phyloP scores from a whole-genome alignment of 2,113 vertebrate genomes.

The Xiphophorus couchianus region DNA sequence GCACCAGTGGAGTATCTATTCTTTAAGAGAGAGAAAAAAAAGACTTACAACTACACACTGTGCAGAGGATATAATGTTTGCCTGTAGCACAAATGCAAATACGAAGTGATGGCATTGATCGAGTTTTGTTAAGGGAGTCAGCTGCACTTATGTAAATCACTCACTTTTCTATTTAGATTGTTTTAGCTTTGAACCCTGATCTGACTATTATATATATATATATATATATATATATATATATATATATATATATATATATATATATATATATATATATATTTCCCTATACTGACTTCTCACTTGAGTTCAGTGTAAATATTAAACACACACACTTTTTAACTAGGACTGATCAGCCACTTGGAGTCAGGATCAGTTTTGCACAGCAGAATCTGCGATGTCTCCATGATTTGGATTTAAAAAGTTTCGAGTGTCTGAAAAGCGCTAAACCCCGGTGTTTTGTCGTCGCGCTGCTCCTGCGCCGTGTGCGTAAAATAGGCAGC shows the following conservation, averaged over 20 bases:
- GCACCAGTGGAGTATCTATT: not conserved
- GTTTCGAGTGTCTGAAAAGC: slow-evolving; percentile 37
- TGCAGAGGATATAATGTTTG: slow-evolving; percentile 47
- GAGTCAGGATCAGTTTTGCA: not conserved
- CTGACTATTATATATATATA: not conserved
- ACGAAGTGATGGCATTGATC: slow-evolving; percentile 52
- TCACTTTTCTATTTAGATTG: slow-evolving; percentile 50
- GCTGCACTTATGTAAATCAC: slow-evolving; percentile 7
- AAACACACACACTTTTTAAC: slow-evolving; percentile 3
- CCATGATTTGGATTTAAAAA: slow-evolving; percentile 1
- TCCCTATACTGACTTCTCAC: not conserved
- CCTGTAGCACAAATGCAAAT: slow-evolving; percentile 38
- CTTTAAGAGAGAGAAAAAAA: not conserved
- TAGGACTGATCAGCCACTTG: slow-evolving; percentile 9
- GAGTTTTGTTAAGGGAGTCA: slow-evolving; percentile 48
- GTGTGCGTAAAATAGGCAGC: slow-evolving; percentile 50
- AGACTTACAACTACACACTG: slow-evolving; percentile 1
- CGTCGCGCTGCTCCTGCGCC: slow-evolving; percentile 51
- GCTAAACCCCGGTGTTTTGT: slow-evolving; percentile 41
- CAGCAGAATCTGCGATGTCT: not conserved
- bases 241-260: not conserved
- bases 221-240: no score
- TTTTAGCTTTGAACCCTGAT: slow-evolving; percentile 44
- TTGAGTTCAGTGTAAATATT: not conserved
- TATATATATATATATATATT: not conserved